Evolutionary conservation across 2,113 vertebrate genomes (phyloP), one percentile per base, ranked within the genome.

Genomic region (Lota lota): DNA sequence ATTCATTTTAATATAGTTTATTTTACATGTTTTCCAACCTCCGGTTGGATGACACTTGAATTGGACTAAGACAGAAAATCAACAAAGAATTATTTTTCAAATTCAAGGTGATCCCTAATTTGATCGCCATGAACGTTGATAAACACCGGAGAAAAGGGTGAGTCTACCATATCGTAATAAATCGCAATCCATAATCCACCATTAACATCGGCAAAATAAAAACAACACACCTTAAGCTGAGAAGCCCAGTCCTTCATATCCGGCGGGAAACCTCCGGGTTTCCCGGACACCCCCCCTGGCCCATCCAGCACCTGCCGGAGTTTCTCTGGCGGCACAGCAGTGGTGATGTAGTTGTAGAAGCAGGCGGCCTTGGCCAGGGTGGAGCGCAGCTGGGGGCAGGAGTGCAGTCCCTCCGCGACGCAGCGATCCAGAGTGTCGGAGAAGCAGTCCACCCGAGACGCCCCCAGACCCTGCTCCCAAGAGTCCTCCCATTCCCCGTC

Each of bases 261-360:
- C 64, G 59, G 64, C 0, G 68, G 61, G 20, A 67, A 20, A 21
- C 24, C 72, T 62, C 74, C 82, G 22, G 70, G 16, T 56, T 64
- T 56, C 67, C 80, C 6, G 75, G 57, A 62, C 17, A 64, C 75
- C 67, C 74, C 19, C 18, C 80, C 87, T 12, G 81, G 70, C 40
- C 81, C 69, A 22, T 88, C 88, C 58, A 93, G 91, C 59, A 92
- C 88, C 77, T 91, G 90, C 33, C 76, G 83, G 4, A 93, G 90
- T 71, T 93, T 93, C 77, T 93, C 92, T 36, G 87, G 77, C 15
- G 91, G 89, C 19, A 93, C 92, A 4, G 89, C 89, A n/a, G 90
- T 87, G 64, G 87, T 89, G 59, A 93, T 83, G 77, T 92, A 92
- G 75, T 91, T 91, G 71, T 90, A 92, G 72, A 93, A 92, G 76